Percentiles rank a stretch among this genome's conserved stretches.
phyloP scores from a whole-genome alignment of 2,888 invertebrate species.

The Cheilosia pagana region DNA sequence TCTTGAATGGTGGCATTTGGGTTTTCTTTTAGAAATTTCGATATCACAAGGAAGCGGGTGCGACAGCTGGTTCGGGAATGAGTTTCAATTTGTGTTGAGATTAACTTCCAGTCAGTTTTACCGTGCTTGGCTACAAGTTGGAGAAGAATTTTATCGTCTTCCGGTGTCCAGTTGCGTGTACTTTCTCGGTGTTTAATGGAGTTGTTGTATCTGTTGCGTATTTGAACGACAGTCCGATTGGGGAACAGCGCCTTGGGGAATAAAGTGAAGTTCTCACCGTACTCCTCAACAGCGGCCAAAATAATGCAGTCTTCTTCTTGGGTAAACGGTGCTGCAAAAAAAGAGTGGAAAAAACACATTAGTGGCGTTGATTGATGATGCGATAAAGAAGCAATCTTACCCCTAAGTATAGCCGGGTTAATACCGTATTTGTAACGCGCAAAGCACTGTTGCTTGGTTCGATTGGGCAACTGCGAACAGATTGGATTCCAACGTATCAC shows the following conservation, averaged over 20 bases:
- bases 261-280: slow-evolving; percentile 86
- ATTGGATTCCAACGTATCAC: slow-evolving; percentile 91
- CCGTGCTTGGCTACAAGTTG: slow-evolving; percentile 84
- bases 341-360: not conserved
- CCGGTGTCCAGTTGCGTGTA: slow-evolving; percentile 86
- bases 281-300: slow-evolving; percentile 86
- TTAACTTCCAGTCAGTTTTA: slow-evolving; percentile 84
- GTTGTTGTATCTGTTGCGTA: slow-evolving; percentile 86
- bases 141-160: slow-evolving; percentile 86
- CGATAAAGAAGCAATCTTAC: slow-evolving; percentile 72
- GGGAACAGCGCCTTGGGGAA: slow-evolving; percentile 86
- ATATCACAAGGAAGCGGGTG: slow-evolving; percentile 85
- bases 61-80: slow-evolving; percentile 86
- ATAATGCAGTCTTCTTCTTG: slow-evolving; percentile 88
- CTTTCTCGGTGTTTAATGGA: slow-evolving; percentile 82
- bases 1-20: slow-evolving; percentile 81
- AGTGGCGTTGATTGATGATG: not conserved
- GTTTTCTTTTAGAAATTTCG: slow-evolving; percentile 84
- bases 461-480: slow-evolving; percentile 86
- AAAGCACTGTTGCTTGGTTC: slow-evolving; percentile 88
- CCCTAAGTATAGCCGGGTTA: slow-evolving; percentile 79
- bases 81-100: slow-evolving; percentile 85
- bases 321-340: slow-evolving; percentile 84
- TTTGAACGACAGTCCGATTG: slow-evolving; percentile 86
- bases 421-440: slow-evolving; percentile 84